phyloP scores from a whole-genome alignment of 2,888 invertebrate species.

The Octonoba sinensis region DNA sequence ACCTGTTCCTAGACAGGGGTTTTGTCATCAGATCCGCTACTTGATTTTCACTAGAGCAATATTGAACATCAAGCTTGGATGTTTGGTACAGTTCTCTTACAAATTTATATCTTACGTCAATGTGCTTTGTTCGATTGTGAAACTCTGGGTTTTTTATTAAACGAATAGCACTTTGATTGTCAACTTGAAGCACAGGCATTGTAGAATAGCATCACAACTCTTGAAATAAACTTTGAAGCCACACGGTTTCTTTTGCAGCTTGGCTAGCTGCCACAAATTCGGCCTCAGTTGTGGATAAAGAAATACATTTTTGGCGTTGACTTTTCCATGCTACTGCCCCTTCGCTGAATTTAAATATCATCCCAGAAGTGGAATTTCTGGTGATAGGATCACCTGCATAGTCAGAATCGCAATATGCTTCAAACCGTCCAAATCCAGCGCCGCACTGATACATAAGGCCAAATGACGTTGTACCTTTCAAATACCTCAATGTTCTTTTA shows the following conservation, averaged over 20 bases:
- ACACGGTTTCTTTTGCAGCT: slow-evolving; percentile 66
- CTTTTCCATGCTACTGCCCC: slow-evolving; percentile 18
- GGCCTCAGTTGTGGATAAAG: slow-evolving; percentile 66
- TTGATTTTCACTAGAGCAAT: too few relatives aligned
- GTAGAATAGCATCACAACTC: slow-evolving; percentile 21
- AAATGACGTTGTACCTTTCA: slow-evolving; percentile 13
- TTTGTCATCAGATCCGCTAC: too few relatives aligned
- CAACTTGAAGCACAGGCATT: slow-evolving; percentile 25
- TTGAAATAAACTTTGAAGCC: slow-evolving; percentile 67
- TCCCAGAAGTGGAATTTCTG: slow-evolving; percentile 20
- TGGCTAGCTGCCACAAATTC: slow-evolving; percentile 67
- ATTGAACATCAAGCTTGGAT: too few relatives aligned
- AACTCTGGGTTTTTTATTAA: slow-evolving; percentile 66
- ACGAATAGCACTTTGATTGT: slow-evolving; percentile 66
- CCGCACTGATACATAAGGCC: background rate
- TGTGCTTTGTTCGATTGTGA: slow-evolving; percentile 67
- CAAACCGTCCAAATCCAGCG: background rate
- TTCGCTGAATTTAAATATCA: slow-evolving; percentile 16
- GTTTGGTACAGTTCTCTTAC: slow-evolving; percentile 68
- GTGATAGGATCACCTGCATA: slow-evolving; percentile 20
- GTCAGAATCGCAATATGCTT: slow-evolving; percentile 23
- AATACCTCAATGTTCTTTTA: slow-evolving; percentile 24
- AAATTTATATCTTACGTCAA: slow-evolving; percentile 66
- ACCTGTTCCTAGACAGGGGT: too few relatives aligned
- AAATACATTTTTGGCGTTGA: slow-evolving; percentile 64